Evolutionary conservation across 2,888 invertebrate genomes (phyloP).

Genomic region (Xanthorhoe spadicearia): DNA sequence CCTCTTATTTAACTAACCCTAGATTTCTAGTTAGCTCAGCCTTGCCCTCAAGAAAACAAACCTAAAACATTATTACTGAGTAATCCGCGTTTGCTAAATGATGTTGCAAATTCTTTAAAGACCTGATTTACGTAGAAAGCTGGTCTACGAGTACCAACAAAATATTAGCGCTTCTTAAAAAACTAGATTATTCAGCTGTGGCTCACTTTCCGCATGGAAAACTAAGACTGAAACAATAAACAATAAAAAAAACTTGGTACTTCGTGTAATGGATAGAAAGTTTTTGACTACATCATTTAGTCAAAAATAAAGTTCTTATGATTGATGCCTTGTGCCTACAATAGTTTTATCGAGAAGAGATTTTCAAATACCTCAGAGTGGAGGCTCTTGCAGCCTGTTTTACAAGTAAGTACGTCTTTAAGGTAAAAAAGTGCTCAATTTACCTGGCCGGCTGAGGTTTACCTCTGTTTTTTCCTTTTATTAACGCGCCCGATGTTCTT

Average conservation of each 20-base stretch:
- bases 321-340: no score
- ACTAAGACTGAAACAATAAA: no score
- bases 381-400: slow-evolving; percentile 11
- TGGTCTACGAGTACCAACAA: no score
- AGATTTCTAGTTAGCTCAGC: slow-evolving; percentile 38
- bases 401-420: slow-evolving; percentile 14
- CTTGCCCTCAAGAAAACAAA: slow-evolving; percentile 60
- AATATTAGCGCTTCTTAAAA: no score
- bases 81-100: slow-evolving; percentile 57
- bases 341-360: no score
- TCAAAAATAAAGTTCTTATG: no score
- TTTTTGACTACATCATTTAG: no score
- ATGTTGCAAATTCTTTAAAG: slow-evolving; percentile 56
- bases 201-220: no score
- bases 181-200: no score
- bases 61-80: slow-evolving; percentile 56
- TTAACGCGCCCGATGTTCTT: slow-evolving; percentile 46
- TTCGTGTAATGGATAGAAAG: no score
- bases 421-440: slow-evolving; percentile 60
- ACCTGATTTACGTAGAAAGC: not conserved
- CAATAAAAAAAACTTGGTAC: no score
- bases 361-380: no score
- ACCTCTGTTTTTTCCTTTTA: slow-evolving; percentile 49
- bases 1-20: slow-evolving; percentile 2
- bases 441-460: slow-evolving; percentile 50